Base-by-base conservation (phyloP, 2,888 invertebrate genomes). In the Chrysomela aeneicollis region DNA sequence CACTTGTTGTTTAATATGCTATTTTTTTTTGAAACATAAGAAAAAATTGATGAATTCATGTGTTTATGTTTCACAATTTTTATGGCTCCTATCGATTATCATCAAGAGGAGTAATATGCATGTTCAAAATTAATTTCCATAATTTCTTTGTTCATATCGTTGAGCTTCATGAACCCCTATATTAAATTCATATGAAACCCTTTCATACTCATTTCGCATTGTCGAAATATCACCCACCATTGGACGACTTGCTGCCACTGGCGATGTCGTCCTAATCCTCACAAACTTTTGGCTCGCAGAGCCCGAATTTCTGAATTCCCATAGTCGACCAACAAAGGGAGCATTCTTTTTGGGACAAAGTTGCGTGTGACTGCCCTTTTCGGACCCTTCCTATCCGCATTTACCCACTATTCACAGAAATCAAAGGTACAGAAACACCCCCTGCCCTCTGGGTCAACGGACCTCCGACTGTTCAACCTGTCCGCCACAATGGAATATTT, bases 361-460 rank as follows among this genome's bases (percentile, higher is more conserved):
- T 63, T 59, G 70, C 67, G 72, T 71, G 70, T 69, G 64, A 67
- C 66, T 71, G 69, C 69, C 69, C 72, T 72, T 75, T 74, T 70
- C 30, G 35, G 54, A 37, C 22, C 59, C 54, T 64, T 63, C 53
- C 69, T 71, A 72, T 71, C 68, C 68, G 65, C 73, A 74, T 74
- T 74, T 74, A 72, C 73, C 73, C 70, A 70, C 74, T 71, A 74
- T 75, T 74, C 75, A 75, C 67, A 59, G 63, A 72, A 73, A 74
- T 74, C 71, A 72, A 68, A 67, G 67, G 62, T 55, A 62, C 59
- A 57, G 64, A 61, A 61, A 64, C 61, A 64, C 66, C 68, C 64
- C 70, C 66, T 35, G 58, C 50, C 50, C 42, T 21, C 15, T 22
- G 52, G 63, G 58, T 58, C 50, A 22, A 35, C 12, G 59, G 50